Evolutionary conservation across 2,888 invertebrate genomes (phyloP).

Genomic region (Chydorus sphaericus): DNA sequence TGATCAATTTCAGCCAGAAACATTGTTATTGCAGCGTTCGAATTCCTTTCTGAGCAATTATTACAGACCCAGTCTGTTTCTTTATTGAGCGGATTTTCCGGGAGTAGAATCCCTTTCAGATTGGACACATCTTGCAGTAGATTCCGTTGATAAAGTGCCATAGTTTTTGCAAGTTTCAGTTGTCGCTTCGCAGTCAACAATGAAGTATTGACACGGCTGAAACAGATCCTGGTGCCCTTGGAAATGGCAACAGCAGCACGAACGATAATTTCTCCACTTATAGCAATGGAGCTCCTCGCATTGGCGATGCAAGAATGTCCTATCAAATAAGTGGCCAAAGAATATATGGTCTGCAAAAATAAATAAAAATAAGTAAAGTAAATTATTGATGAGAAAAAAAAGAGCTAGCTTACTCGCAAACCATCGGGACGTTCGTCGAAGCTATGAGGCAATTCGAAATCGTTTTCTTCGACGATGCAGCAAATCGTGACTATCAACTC

Average conservation of each 20-base stretch:
- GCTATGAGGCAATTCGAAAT: no score
- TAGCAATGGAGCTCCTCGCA: constrained; percentile 60
- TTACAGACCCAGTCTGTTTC: no score
- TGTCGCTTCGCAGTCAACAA: constrained; percentile 65
- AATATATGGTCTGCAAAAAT: no score
- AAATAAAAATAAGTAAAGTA: no score
- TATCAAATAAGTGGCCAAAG: constrained; percentile 55
- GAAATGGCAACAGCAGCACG: constrained; percentile 44
- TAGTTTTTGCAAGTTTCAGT: constrained; percentile 54
- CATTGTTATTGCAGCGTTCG: no score
- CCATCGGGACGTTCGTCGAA: no score
- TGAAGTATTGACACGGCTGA: constrained; percentile 67
- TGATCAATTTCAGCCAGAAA: no score
- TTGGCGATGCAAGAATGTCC: constrained; percentile 69
- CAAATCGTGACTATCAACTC: no score
- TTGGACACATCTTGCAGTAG: constrained; percentile 41
- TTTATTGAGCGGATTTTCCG: constrained; percentile 36
- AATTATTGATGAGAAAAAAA: no score
- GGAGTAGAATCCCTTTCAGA: constrained; percentile 41
- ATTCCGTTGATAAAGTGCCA: constrained; percentile 58
- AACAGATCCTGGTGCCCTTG: constrained; percentile 52
- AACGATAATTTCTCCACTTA: constrained; percentile 45
- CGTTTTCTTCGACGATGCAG: no score
- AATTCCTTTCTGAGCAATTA: no score
- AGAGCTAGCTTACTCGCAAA: no score